Percentiles rank a stretch among this genome's conserved stretches.
These are phyloP conservation scores for Hippocampus guttulatus DNA, from an alignment of 2,113 vertebrate species.

Conservation along the genomic window DNA sequence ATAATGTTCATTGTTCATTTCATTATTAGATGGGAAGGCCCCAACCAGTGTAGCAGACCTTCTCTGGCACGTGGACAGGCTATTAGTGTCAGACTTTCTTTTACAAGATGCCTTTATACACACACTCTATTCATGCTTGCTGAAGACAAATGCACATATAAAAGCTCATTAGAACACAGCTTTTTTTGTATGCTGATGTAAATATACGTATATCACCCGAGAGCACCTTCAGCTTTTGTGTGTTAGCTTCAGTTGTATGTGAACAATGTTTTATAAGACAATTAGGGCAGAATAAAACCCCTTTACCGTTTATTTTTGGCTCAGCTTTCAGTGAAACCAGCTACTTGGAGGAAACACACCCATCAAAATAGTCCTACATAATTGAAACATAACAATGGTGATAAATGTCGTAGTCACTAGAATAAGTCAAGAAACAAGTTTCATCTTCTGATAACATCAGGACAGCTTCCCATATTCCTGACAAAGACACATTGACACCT, in stretches of 20 bases:
- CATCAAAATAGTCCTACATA: background rate
- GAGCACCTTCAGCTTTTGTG: constrained; percentile 19
- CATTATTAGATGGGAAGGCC: constrained; percentile 44
- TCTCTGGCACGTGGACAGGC: constrained; percentile 54
- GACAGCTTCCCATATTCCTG: background rate
- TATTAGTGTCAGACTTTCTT: constrained; percentile 55
- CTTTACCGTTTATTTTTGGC: constrained; percentile 11
- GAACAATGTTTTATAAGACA: constrained; percentile 18
- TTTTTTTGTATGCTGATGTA: constrained; percentile 16
- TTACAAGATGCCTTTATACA: constrained; percentile 59
- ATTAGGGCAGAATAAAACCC: constrained; percentile 26
- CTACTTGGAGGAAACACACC: background rate
- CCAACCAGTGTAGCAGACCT: constrained; percentile 36
- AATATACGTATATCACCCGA: constrained; percentile 24
- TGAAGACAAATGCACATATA: constrained; percentile 19
- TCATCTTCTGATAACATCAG: background rate
- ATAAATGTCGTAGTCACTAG: background rate
- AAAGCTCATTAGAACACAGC: constrained; percentile 28
- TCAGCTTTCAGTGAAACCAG: constrained; percentile 27
- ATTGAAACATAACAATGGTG: background rate
- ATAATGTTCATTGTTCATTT: constrained; percentile 50
- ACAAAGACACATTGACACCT: constrained; percentile 9
- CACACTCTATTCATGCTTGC: constrained; percentile 8
- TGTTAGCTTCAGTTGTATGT: constrained; percentile 6
- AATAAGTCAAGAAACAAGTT: background rate